Base-by-base conservation (phyloP, 2,888 invertebrate genomes). In the Drosophila greeni region DNA sequence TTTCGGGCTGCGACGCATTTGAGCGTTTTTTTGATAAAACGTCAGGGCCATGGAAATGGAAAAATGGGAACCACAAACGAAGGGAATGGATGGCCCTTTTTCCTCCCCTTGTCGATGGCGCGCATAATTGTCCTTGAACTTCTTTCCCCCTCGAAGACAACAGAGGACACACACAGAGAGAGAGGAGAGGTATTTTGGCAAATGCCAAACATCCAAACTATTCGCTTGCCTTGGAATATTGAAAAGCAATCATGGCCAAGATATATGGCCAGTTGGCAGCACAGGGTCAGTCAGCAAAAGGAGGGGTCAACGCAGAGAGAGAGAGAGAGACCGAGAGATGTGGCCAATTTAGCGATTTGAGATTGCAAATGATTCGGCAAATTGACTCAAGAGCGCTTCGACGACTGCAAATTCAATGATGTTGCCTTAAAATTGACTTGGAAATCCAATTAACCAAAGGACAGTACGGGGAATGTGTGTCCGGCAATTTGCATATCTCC, bases 91-190 rank as follows among this genome's bases (percentile, higher is more conserved):
- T 40, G 18, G 36, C 33, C 47, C 24, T 26, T 24, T 42, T 42
- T 7, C 45, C 45, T 20, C 2, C 45, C 29, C 45, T 18, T 45
- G 18, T 45, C 45, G 29, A 45, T 72, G 66, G 53, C 36, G 31
- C 45, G 24, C 36, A 39, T 71, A 75, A 84, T 70, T 73, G 76
- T 64, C 80, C 84, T 84, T 80, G 84, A 80, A 84, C 82, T 82
- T 72, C 64, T 20, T 5, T 31, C 31, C 33, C 49, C 29, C 58
- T 45, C 49, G 54, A 9, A 60, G 55, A 57, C 45, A 70, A 39
- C 51, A 34, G 47, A 16, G 16, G 26, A 37, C 37, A 37, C 5
- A 37, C 37, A 18, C 18, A 37, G 9, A 14, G 34, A 7, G 34
- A 34, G 16, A 18, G 18, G 34, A 49, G 11, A 33, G 24, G 54